Percentiles rank a stretch among this genome's conserved stretches.
Conservation (phyloP, 2,797 vertebrate genomes). For the Danio aesculapii region DNA sequence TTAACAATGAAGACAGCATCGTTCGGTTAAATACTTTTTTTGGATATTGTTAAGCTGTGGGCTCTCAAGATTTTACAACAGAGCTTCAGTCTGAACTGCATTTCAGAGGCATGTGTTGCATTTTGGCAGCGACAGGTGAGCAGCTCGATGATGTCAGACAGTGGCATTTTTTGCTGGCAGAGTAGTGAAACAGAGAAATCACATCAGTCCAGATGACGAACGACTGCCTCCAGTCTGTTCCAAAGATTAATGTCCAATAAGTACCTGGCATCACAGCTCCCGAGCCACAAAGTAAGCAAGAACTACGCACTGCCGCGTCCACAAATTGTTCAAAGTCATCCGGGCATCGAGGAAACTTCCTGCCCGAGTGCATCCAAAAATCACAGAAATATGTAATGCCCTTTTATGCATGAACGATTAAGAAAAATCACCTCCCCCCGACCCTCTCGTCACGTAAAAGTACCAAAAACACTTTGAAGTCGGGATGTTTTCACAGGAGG, state of each 20-base stretch:
- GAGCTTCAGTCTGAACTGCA: neutral
- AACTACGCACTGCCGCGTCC: slow-evolving; percentile 63
- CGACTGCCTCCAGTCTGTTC: slow-evolving; percentile 31
- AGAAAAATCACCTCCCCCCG: slow-evolving; percentile 58
- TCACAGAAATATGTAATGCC: slow-evolving; percentile 65
- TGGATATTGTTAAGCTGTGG: too few species aligned
- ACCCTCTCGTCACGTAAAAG: slow-evolving; percentile 40
- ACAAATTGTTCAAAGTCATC: slow-evolving; percentile 69
- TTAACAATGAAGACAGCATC: too few species aligned
- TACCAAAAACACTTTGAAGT: slow-evolving; percentile 68
- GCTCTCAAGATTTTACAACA: too few species aligned
- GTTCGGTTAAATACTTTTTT: too few species aligned
- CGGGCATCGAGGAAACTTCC: slow-evolving; percentile 65
- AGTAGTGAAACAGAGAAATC: slow-evolving; percentile 38
- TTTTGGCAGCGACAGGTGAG: slow-evolving; percentile 5
- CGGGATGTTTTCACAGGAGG: slow-evolving; percentile 70
- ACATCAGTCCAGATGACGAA: slow-evolving; percentile 51
- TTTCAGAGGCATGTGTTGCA: neutral
- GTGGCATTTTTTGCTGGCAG: slow-evolving; percentile 6
- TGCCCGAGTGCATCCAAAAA: slow-evolving; percentile 63
- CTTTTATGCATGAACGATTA: slow-evolving; percentile 62
- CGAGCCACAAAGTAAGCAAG: slow-evolving; percentile 65
- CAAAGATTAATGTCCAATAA: slow-evolving; percentile 59
- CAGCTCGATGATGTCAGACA: slow-evolving; percentile 21
- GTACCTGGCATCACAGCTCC: slow-evolving; percentile 61